Conservation (phyloP, 2,888 invertebrate genomes). For the Ophion costatus region DNA sequence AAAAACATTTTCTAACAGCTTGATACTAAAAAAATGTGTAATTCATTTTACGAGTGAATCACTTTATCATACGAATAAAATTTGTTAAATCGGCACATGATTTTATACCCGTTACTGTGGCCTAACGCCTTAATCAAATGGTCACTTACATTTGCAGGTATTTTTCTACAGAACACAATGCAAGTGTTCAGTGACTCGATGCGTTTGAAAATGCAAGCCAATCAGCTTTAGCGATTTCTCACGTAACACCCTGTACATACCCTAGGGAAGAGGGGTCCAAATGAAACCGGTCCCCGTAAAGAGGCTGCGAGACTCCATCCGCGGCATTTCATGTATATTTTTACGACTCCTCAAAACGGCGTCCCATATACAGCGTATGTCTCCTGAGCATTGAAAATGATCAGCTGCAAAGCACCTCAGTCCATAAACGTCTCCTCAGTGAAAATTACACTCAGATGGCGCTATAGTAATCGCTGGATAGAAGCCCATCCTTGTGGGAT, state of each 20-base stretch:
- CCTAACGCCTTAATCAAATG: too few relatives aligned
- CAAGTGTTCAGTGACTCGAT: too few relatives aligned
- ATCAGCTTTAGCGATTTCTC: background rate
- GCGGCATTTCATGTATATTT: slow-evolving; percentile 27
- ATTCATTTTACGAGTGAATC: too few relatives aligned
- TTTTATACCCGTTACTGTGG: too few relatives aligned
- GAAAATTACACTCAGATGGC: slow-evolving; percentile 3
- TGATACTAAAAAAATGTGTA: too few relatives aligned
- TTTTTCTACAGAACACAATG: too few relatives aligned
- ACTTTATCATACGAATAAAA: too few relatives aligned
- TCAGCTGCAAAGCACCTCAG: background rate
- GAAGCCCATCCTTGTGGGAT: background rate
- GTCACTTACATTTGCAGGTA: too few relatives aligned
- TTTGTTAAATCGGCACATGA: too few relatives aligned
- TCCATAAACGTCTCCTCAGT: slow-evolving; percentile 1
- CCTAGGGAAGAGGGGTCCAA: slow-evolving; percentile 37
- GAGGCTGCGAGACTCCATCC: slow-evolving; percentile 54
- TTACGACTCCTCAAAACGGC: slow-evolving; percentile 40
- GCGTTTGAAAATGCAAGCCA: background rate
- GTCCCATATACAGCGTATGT: background rate
- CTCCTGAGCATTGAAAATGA: background rate
- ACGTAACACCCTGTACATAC: background rate
- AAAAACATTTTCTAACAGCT: too few relatives aligned
- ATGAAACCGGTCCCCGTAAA: slow-evolving; percentile 62
- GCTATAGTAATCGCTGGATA: background rate